Percentiles rank a stretch among this genome's conserved stretches.
Evolutionary conservation across 2,113 vertebrate genomes (phyloP).

Genomic region (Mormyrus lacerda): DNA sequence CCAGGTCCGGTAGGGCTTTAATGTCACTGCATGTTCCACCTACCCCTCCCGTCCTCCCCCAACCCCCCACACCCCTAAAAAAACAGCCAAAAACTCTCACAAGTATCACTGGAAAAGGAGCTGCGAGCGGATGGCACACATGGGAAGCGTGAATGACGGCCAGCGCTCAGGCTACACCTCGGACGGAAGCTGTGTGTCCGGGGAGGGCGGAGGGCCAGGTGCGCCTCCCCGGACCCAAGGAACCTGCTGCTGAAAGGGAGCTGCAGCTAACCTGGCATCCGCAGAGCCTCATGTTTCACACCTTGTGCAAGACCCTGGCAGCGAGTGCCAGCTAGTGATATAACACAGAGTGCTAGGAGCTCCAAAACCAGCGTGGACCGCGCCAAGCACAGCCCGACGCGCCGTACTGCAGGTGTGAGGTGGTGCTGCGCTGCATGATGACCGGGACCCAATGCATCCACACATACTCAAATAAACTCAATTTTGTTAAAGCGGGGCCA

Average conservation of each 20-base stretch:
- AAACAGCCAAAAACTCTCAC: neutral
- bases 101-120: neutral
- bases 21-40: neutral
- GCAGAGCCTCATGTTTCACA: neutral
- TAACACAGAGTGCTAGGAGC: neutral
- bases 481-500: neutral
- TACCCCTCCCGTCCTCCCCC: neutral
- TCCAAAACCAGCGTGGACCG: too few species aligned
- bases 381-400: too few species aligned
- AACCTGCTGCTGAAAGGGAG: neutral
- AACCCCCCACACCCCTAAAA: neutral
- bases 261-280: neutral
- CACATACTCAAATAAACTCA: neutral
- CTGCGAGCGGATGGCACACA: neutral
- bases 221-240: neutral
- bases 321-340: neutral
- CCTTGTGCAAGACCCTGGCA: neutral
- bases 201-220: neutral
- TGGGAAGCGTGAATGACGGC: too few species aligned
- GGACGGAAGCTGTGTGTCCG: neutral
- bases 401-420: neutral
- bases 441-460: neutral
- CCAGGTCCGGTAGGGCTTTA: neutral
- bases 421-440: too few species aligned
- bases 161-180: neutral